Evolutionary conservation across 1,140 invertebrate species (phyloP).

Genomic region (Dryas iulia): DNA sequence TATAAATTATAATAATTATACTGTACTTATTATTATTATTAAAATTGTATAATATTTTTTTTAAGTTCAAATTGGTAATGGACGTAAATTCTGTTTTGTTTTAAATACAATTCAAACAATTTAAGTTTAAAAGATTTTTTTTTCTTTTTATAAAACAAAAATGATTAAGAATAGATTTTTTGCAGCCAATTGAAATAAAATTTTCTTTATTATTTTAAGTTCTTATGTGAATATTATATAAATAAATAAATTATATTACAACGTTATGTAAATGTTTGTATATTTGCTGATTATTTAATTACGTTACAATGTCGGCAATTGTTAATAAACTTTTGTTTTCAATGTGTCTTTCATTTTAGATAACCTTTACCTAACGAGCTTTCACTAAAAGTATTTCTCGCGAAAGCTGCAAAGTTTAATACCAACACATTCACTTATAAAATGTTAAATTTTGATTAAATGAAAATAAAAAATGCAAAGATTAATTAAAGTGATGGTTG

Average conservation of each 20-base stretch:
- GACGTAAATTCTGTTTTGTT: not conserved
- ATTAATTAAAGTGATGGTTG: no score
- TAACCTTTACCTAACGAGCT: not conserved
- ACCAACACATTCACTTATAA: slow-evolving; percentile 2
- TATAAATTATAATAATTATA: not conserved
- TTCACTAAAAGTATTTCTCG: slow-evolving; percentile 8
- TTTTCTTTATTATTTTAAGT: not conserved
- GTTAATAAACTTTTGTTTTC: slow-evolving; percentile 32
- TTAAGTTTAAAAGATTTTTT: not conserved
- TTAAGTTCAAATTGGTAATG: not conserved
- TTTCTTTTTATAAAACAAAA: not conserved
- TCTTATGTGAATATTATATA: not conserved
- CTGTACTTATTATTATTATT: not conserved
- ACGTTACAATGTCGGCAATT: slow-evolving; percentile 2
- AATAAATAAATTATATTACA: not conserved
- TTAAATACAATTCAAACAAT: no score
- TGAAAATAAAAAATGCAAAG: not conserved
- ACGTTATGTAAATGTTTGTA: slow-evolving; percentile 15
- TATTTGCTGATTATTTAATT: slow-evolving; percentile 24
- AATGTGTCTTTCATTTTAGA: slow-evolving; percentile 16
- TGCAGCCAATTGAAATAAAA: not conserved
- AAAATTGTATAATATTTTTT: not conserved
- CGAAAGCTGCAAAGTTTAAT: slow-evolving; percentile 8
- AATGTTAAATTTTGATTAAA: not conserved
- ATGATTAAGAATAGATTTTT: no score